A percentile compares a stretch with the other conserved stretches of the same genome.
phyloP scores from a whole-genome alignment of 2,888 invertebrate species.

The Diadegma fenestrale region DNA sequence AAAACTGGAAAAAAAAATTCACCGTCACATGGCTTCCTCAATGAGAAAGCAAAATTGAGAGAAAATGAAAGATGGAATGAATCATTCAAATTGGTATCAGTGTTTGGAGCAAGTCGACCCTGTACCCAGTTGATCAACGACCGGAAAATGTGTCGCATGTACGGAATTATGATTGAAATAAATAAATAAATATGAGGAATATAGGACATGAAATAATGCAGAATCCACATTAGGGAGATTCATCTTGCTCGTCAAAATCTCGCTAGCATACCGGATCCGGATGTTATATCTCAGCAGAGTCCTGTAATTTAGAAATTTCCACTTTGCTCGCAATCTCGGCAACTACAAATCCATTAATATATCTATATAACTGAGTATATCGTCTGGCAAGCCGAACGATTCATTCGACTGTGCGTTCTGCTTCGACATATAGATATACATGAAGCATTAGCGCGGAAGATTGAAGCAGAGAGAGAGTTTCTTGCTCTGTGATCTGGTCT shows the following conservation, averaged over 20 bases:
- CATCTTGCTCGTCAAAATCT: slow-evolving; percentile 1
- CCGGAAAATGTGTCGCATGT: not conserved
- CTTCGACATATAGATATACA: slow-evolving; percentile 6
- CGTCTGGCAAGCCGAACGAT: slow-evolving; percentile 54
- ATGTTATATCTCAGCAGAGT: slow-evolving; percentile 52
- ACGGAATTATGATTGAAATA: not conserved
- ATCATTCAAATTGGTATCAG: too few species aligned
- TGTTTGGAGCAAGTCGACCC: too few species aligned
- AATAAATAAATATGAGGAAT: not conserved
- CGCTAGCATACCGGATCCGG: slow-evolving; percentile 4
- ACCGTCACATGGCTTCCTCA: too few species aligned
- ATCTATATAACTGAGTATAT: slow-evolving; percentile 17
- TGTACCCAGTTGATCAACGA: not conserved
- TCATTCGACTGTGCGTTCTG: slow-evolving; percentile 31
- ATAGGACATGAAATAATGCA: not conserved
- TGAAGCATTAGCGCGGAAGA: slow-evolving; percentile 24
- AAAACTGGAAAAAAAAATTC: too few species aligned
- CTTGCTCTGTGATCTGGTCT: slow-evolving; percentile 80
- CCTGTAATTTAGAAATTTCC: slow-evolving; percentile 76
- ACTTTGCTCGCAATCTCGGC: slow-evolving; percentile 67
- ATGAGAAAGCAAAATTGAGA: too few species aligned
- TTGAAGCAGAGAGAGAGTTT: slow-evolving; percentile 64
- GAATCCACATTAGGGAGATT: not conserved
- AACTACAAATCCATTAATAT: slow-evolving; percentile 1
- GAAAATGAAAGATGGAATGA: too few species aligned